These are phyloP conservation scores for Zosterops lateralis DNA, from an alignment of 2,113 vertebrate species.

Conservation along the genomic window DNA sequence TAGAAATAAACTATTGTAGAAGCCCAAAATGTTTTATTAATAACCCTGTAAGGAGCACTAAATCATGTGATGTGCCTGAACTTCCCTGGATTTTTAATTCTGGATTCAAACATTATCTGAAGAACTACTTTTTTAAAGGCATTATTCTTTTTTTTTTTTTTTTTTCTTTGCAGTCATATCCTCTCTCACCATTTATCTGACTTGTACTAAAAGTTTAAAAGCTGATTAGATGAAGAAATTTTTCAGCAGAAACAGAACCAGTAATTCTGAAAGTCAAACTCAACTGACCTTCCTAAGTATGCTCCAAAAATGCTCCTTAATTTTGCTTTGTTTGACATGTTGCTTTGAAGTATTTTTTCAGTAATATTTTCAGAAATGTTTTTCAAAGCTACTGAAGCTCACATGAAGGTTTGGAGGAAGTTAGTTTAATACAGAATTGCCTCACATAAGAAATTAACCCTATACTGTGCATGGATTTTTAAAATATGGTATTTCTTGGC, in stretches of 20 bases:
- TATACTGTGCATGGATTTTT: neutral
- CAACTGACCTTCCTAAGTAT: neutral
- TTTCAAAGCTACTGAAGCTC: neutral
- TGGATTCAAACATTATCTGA: neutral
- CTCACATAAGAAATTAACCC: neutral
- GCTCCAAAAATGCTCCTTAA: neutral
- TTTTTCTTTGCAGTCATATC: neutral
- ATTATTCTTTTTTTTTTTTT: rapidly evolving
- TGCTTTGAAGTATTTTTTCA: neutral
- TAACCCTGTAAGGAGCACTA: neutral
- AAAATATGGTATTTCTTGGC: neutral
- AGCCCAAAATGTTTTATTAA: neutral
- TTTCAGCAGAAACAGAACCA: neutral
- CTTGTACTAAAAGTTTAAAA: neutral
- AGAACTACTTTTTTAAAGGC: neutral
- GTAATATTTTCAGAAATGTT: neutral
- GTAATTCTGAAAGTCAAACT: neutral
- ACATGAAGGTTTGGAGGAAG: neutral
- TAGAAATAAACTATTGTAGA: neutral
- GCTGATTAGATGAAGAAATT: neutral
- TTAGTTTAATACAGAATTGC: neutral
- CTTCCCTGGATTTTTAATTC: neutral
- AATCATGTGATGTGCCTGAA: neutral
- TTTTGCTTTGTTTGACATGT: neutral
- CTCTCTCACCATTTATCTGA: neutral